Evolutionary conservation across 2,113 vertebrate species (phyloP).

Genomic region (Sinocyclocheilus grahami): DNA sequence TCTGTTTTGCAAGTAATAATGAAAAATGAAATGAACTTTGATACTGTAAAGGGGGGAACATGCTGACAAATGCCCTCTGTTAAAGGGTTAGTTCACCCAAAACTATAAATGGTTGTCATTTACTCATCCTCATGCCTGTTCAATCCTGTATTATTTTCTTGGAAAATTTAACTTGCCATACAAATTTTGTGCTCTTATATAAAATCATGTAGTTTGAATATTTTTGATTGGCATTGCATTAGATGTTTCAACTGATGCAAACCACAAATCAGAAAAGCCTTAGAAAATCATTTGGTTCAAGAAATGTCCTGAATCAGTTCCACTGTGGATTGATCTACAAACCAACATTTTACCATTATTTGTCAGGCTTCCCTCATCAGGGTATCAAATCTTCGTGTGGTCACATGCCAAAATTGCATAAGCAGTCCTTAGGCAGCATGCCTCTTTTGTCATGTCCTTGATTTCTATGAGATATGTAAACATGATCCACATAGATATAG

Average conservation of each 20-base stretch:
- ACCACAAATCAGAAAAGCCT: background rate
- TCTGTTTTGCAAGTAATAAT: conserved; percentile 5
- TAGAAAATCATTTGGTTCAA: conserved; percentile 58
- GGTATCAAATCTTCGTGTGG: conserved; percentile 38
- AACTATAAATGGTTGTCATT: background rate
- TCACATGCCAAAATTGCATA: conserved; percentile 38
- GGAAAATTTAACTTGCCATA: background rate
- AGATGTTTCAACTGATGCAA: background rate
- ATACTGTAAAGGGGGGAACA: background rate
- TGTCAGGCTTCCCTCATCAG: conserved; percentile 23
- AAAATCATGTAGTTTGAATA: background rate
- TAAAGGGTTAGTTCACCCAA: background rate
- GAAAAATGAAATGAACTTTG: background rate
- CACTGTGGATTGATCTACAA: conserved; percentile 58
- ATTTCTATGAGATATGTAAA: conserved; percentile 54
- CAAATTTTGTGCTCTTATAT: background rate
- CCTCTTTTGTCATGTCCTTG: conserved; percentile 43
- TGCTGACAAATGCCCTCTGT: background rate
- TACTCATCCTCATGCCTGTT: background rate
- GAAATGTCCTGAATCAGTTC: conserved; percentile 36
- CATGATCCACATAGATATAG: conserved; percentile 59
- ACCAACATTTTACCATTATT: conserved; percentile 55
- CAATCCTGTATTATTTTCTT: background rate
- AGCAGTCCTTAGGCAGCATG: conserved; percentile 9
- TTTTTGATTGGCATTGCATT: background rate